Evolutionary conservation across 53 echinoderm and acorn worm species (phyloP), one percentile per base, ranked within the genome.

Genomic region (Zoroaster sp.): DNA sequence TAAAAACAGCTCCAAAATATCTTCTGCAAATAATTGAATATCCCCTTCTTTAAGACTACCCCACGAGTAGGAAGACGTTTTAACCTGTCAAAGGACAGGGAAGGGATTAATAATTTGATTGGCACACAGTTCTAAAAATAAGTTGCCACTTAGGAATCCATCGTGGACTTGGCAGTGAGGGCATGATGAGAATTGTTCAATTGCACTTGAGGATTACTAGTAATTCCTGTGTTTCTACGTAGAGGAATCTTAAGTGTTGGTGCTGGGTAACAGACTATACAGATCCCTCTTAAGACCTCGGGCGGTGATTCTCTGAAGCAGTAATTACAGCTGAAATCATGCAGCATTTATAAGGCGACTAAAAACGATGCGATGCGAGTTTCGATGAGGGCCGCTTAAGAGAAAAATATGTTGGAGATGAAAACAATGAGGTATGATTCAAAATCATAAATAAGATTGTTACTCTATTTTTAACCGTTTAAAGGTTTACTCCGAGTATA

Each of bases 101-200:
- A 78, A 78, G 77, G 35, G 52, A 77, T 53, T 35, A 45, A 45
- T 77, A 77, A 77, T 54, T n/a, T 78, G 78, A 55, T 55, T 53
- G 53, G 46, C 25, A 41, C 34, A 51, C 51, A 41, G 32, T 76
- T 76, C 76, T 76, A 76, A 76, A 76, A 76, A 76, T 76, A 76
- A 33, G 76, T 18, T 31, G 32, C 36, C 49, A 49, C 76, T 49
- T 51, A 33, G 17, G 17, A 49, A 34, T 28, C 30, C 32, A 30
- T 34, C 15, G 17, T 30, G 9, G 25, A 46, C n/a, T 45, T 76
- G 32, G 35, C 47, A 13, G 40, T 12, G 76, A 76, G 76, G 76
- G 46, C 17, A 49, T 49, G 40, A 53, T 20, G 0, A 34, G 59
- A 78, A 39, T 78, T n/a, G 15, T 4, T 39, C 53, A 7, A 36